Evolutionary conservation across 2,888 invertebrate genomes (phyloP), one percentile per base, ranked within the genome.

Genomic region (Agriopis leucophaearia): DNA sequence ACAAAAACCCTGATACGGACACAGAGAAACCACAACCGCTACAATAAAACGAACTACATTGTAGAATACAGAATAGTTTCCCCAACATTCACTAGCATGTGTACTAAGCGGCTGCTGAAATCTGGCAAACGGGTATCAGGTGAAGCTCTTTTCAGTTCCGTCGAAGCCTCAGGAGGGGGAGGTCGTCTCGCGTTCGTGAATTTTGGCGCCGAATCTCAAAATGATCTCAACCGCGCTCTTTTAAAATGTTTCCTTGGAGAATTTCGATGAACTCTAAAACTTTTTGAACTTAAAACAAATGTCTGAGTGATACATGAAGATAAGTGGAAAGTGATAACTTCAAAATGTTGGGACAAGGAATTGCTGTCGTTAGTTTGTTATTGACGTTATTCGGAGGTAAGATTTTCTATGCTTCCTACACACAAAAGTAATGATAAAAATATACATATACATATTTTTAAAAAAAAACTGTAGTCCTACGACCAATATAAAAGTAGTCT

Each of bases 301-400:
- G 18, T 27, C 50, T 57, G 38, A 68, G 73, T 77, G 77, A 58
- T 70, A 45, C 70, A 81, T 79, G 79, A 68, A 66, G 56, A 65
- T 76, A 80, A 81, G 80, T 80, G 76, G 70, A 45, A 47, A 80
- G 81, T 79, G 84, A 62, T 50, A 35, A 16, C 72, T 66, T 66
- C 64, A 86, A 79, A 76, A 90, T 90, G 90, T 77, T 84, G 44
- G 78, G 81, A 61, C 80, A 81, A 74, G 82, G 84, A 82, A 78
- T 85, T 64, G 69, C 80, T 59, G 81, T 87, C 75, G 77, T 78
- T 61, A 79, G 82, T 70, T 76, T 88, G 61, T 81, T 90, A 70
- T 73, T 90, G 75, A 83, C 87, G 78, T 76, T 88, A 69, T 87
- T 90, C 64, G 87, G 89, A 78, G 91, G 92, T 92, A 80, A 88